These are phyloP conservation scores for Macquaria australasica DNA, from an alignment of 2,113 vertebrate species.

Conservation along the genomic window DNA sequence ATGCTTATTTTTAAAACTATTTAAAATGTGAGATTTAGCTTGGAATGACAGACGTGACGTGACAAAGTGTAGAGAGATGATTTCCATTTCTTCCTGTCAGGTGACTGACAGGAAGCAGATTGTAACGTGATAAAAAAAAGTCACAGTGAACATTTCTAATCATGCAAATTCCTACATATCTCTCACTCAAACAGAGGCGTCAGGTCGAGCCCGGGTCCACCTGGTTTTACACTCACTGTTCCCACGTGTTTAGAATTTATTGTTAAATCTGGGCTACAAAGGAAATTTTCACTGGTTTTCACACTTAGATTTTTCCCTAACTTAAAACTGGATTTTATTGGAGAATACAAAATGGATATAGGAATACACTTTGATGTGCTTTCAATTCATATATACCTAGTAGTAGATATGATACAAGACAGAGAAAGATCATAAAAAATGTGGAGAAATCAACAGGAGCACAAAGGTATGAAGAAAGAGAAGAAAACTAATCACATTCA, in stretches of 20 bases:
- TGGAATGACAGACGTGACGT: no score
- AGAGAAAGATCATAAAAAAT: slow-evolving; percentile 45
- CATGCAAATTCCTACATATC: not conserved
- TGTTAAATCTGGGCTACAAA: not conserved
- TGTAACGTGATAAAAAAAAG: not conserved
- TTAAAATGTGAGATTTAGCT: not conserved
- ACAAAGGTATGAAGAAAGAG: slow-evolving; percentile 43
- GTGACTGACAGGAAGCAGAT: not conserved
- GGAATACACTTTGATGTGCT: slow-evolving; percentile 73
- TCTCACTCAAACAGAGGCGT: not conserved
- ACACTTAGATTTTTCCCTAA: no score
- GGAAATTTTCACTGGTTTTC: no score
- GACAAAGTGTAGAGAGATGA: not conserved
- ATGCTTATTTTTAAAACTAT: not conserved
- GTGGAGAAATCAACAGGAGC: slow-evolving; percentile 53
- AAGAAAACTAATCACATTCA: slow-evolving; percentile 78
- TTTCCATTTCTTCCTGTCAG: not conserved
- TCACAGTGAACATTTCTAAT: not conserved
- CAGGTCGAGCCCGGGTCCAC: no score
- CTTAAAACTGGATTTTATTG: no score
- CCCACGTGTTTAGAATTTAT: not conserved
- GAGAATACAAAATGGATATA: not conserved
- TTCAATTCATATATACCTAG: slow-evolving; percentile 61
- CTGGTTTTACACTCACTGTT: not conserved
- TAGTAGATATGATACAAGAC: slow-evolving; percentile 55